phyloP scores from a whole-genome alignment of 2,797 vertebrate genomes.

The Phoeniculus purpureus region DNA sequence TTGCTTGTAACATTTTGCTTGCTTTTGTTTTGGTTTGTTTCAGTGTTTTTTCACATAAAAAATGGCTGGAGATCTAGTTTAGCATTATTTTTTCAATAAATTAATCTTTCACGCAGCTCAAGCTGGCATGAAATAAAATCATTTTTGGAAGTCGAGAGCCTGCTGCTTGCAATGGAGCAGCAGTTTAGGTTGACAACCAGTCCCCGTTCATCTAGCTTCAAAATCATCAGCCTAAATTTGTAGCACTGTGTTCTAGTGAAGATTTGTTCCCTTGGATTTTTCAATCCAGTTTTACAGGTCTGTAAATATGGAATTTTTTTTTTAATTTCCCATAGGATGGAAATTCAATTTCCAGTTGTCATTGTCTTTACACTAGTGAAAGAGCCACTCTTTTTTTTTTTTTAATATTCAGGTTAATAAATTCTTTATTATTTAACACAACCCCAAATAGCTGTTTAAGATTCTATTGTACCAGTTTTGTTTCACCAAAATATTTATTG shows the following conservation, averaged over 20 bases:
- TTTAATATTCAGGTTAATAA: not conserved
- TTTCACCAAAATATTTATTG: not conserved
- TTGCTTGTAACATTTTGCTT: not conserved
- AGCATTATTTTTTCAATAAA: not conserved
- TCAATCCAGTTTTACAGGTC: not conserved
- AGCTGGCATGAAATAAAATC: not conserved
- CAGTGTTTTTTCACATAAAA: not conserved
- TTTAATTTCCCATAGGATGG: not conserved
- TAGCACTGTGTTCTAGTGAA: not conserved
- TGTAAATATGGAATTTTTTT: not conserved
- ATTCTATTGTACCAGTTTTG: not conserved
- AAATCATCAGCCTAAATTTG: not conserved
- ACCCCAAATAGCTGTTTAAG: not conserved
- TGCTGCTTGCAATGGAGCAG: fast-evolving
- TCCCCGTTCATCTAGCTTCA: not conserved
- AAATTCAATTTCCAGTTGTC: not conserved
- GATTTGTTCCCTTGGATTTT: not conserved
- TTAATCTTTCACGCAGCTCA: not conserved
- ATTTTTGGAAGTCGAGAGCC: not conserved
- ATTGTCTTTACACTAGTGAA: not conserved
- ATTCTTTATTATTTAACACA: not conserved
- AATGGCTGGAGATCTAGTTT: fast-evolving
- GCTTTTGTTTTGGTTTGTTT: not conserved
- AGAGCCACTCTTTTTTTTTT: not conserved
- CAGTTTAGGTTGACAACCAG: not conserved